A percentile compares a stretch with the other conserved stretches of the same genome.
phyloP scores from a whole-genome alignment of 2,797 vertebrate species.

The Dicrostonyx torquatus region DNA sequence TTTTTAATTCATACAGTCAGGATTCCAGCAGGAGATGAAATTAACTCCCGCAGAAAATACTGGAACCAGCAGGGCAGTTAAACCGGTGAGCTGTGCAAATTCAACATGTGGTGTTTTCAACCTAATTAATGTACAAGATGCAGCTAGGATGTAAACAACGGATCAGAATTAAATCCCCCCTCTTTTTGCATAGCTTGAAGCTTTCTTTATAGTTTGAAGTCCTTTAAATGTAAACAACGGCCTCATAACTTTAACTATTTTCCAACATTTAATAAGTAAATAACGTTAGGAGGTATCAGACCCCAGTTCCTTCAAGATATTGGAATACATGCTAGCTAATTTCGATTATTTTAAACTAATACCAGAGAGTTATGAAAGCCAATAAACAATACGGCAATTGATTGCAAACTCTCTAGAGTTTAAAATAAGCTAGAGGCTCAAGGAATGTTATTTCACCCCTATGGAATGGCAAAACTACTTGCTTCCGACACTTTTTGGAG shows the following conservation, averaged over 20 bases:
- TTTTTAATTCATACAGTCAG: neutral
- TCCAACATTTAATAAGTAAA: constrained; percentile 37
- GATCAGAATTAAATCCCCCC: neutral
- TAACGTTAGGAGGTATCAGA: neutral
- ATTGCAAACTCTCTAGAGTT: neutral
- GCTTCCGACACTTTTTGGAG: neutral
- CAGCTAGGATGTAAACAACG: constrained; percentile 15
- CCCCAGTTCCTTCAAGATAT: neutral
- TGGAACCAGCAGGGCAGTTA: constrained; percentile 7
- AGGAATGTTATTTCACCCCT: neutral
- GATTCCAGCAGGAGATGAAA: constrained; percentile 22
- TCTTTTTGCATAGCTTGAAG: neutral
- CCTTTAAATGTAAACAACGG: constrained; percentile 29
- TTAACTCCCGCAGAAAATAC: constrained; percentile 12
- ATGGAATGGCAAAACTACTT: neutral
- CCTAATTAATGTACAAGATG: neutral
- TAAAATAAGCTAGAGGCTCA: neutral
- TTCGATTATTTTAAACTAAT: constrained; percentile 28
- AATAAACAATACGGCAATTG: constrained; percentile 17
- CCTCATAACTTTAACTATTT: neutral
- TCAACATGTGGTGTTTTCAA: constrained; percentile 11
- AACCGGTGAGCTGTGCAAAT: neutral
- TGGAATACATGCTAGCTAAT: neutral
- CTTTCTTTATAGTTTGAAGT: constrained; percentile 26
- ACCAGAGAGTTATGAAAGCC: neutral